phyloP scores from a whole-genome alignment of 2,888 invertebrate species.

The Trissoscelio sp. region DNA sequence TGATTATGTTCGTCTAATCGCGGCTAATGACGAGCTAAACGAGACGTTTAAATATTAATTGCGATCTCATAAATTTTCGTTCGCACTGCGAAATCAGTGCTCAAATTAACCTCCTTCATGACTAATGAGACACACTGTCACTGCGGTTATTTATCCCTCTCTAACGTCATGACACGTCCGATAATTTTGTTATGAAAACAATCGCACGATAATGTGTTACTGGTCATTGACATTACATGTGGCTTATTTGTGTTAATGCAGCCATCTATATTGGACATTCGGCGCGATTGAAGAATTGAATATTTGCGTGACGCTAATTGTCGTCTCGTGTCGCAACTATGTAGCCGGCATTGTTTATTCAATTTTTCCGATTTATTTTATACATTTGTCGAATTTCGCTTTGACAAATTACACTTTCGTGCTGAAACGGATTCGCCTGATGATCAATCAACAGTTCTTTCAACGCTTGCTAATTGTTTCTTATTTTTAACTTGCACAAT shows the following conservation, averaged over 20 bases:
- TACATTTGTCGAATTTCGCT: constrained; percentile 39
- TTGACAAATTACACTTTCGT: constrained; percentile 39
- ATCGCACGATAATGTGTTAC: constrained; percentile 70
- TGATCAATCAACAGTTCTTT: constrained; percentile 21
- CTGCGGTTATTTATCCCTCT: constrained; percentile 64
- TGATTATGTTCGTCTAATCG: constrained; percentile 60
- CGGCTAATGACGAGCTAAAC: constrained; percentile 57
- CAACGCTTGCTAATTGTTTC: neutral
- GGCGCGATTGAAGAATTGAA: constrained; percentile 63
- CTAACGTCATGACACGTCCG: constrained; percentile 66
- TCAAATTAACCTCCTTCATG: constrained; percentile 60
- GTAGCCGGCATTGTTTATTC: constrained; percentile 41
- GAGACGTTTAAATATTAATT: constrained; percentile 66
- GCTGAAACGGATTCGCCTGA: neutral
- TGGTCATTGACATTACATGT: constrained; percentile 69
- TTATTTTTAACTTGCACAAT: neutral
- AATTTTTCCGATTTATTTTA: constrained; percentile 49
- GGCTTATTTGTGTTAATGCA: constrained; percentile 63
- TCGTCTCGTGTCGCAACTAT: constrained; percentile 68
- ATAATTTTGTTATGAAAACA: constrained; percentile 75
- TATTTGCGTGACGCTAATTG: constrained; percentile 74
- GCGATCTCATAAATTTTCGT: constrained; percentile 64
- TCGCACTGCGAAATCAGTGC: constrained; percentile 58
- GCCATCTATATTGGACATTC: constrained; percentile 60
- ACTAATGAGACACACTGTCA: constrained; percentile 65